phyloP scores from a whole-genome alignment of 2,113 vertebrate genomes.

The Notarius quadriscutis region DNA sequence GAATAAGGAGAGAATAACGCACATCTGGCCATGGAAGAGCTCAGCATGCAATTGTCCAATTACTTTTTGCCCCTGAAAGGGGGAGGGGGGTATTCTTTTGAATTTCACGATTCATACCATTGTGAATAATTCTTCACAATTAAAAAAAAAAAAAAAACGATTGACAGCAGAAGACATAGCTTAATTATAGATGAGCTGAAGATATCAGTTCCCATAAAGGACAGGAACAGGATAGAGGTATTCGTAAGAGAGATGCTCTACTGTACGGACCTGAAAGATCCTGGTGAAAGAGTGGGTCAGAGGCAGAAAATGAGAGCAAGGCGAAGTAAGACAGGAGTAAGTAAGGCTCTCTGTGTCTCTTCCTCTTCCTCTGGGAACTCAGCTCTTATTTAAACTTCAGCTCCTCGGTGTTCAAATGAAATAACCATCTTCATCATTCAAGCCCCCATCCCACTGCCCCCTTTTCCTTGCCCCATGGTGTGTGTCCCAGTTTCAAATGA shows the following conservation, averaged over 20 bases:
- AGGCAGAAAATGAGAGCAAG: not conserved
- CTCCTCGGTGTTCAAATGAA: slow-evolving; percentile 38
- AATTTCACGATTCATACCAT: no score
- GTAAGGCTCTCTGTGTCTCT: slow-evolving; percentile 3
- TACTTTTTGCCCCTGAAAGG: no score
- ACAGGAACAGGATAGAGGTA: not conserved
- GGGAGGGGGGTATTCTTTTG: no score
- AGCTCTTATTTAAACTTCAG: slow-evolving; percentile 53
- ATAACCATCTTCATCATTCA: slow-evolving; percentile 41
- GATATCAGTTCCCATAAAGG: not conserved
- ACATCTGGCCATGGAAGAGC: not conserved
- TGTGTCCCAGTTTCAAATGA: slow-evolving; percentile 50
- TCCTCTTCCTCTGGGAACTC: slow-evolving; percentile 26
- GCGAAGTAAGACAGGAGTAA: slow-evolving; percentile 16
- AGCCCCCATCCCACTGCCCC: not conserved
- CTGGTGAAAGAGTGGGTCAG: slow-evolving; percentile 4
- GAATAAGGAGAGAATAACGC: not conserved
- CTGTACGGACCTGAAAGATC: not conserved
- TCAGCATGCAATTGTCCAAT: not conserved
- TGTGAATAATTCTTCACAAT: not conserved
- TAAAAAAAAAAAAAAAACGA: not conserved
- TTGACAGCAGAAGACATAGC: not conserved
- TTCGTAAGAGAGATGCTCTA: not conserved
- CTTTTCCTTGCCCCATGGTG: not conserved
- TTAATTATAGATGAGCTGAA: not conserved